These are phyloP conservation scores for Anoura caudifer DNA, from an alignment of 2,113 vertebrate genomes.

Conservation along the genomic window DNA sequence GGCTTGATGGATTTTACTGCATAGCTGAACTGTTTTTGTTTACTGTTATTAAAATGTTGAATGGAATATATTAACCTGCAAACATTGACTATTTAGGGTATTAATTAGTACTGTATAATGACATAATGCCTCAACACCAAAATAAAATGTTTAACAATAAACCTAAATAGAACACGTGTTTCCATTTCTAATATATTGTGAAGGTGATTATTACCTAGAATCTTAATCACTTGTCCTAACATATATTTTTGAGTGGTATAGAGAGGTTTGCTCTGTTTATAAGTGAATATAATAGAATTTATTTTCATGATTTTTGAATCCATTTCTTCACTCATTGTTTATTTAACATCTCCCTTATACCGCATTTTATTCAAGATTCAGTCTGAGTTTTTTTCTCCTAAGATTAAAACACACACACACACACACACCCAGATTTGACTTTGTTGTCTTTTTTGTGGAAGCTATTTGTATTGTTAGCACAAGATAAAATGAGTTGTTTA, in stretches of 20 bases:
- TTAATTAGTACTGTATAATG: conserved; percentile 77
- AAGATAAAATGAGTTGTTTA: conserved; percentile 45
- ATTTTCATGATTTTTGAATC: conserved; percentile 16
- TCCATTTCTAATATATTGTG: conserved; percentile 16
- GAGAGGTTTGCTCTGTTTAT: conserved; percentile 57
- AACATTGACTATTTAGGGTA: conserved; percentile 73
- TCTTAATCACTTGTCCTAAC: conserved; percentile 55
- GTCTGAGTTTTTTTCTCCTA: not conserved
- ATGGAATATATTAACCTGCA: conserved; percentile 78
- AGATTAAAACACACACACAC: not conserved
- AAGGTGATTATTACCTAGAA: conserved; percentile 49
- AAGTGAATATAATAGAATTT: conserved; percentile 47
- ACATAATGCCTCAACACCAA: conserved; percentile 56
- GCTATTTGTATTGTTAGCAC: conserved; percentile 11
- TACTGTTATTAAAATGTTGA: conserved; percentile 83
- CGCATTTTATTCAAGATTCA: conserved; percentile 50
- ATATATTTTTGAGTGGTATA: conserved; percentile 34
- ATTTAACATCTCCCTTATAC: not conserved
- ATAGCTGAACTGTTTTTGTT: conserved; percentile 86
- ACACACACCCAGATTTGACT: not conserved
- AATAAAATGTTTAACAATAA: conserved; percentile 72
- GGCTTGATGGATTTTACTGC: conserved; percentile 82
- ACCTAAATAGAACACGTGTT: conserved; percentile 53
- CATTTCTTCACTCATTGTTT: not conserved
- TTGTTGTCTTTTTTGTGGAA: not conserved